These are phyloP conservation scores for Thunnus thynnus DNA, from an alignment of 2,113 vertebrate genomes.

Conservation along the genomic window DNA sequence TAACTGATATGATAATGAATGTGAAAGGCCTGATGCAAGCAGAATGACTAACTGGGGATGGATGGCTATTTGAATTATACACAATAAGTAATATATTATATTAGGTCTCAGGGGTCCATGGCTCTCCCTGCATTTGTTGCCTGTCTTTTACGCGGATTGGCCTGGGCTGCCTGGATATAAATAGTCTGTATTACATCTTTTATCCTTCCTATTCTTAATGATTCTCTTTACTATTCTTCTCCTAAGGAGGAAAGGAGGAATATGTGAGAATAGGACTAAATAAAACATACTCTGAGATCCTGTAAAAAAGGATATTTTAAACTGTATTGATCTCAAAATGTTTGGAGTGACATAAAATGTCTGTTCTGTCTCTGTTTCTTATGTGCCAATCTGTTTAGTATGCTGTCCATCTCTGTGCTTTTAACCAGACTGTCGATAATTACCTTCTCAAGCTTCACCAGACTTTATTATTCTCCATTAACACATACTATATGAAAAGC, in stretches of 20 bases:
- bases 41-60: slow-evolving; percentile 78
- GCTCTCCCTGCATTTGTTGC: slow-evolving; percentile 62
- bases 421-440: slow-evolving; percentile 72
- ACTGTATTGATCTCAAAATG: slow-evolving; percentile 9
- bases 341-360: slow-evolving; percentile 4
- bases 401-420: slow-evolving; percentile 55
- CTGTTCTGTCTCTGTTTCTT: background rate
- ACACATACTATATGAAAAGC: slow-evolving; percentile 53
- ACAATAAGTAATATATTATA: slow-evolving; percentile 85
- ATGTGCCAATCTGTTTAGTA: slow-evolving; percentile 55
- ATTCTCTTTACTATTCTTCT: background rate
- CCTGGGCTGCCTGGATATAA: slow-evolving; percentile 47
- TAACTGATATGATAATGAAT: slow-evolving; percentile 88
- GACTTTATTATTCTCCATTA: slow-evolving; percentile 79
- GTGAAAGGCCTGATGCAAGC: slow-evolving; percentile 83
- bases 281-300: slow-evolving; percentile 6
- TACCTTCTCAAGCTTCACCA: slow-evolving; percentile 71
- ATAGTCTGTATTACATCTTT: slow-evolving; percentile 47
- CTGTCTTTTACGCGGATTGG: slow-evolving; percentile 59
- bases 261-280: slow-evolving; percentile 35
- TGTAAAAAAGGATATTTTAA: slow-evolving; percentile 19
- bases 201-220: slow-evolving; percentile 29
- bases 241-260: slow-evolving; percentile 23
- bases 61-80: slow-evolving; percentile 83
- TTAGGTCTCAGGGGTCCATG: slow-evolving; percentile 62